Conservation (phyloP, 2,888 invertebrate species). For the Blastobasis lacticolella region DNA sequence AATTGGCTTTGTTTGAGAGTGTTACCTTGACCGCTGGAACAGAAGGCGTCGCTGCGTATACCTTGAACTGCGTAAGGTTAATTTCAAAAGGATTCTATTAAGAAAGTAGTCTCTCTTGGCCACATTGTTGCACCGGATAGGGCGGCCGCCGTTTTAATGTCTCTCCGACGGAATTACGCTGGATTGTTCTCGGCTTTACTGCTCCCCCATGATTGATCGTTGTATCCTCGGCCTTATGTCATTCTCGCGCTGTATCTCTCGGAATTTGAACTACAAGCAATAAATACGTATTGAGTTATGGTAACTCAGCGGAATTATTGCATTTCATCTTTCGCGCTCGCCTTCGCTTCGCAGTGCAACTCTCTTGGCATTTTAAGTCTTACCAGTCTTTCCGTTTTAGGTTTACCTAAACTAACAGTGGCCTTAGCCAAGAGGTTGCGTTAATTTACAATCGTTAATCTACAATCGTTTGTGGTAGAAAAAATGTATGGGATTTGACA, state of each 20-base stretch:
- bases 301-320: conserved; percentile 50
- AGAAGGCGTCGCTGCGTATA: not conserved
- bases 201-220: conserved; percentile 71
- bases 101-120: conserved; percentile 37
- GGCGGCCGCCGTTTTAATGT: conserved; percentile 72
- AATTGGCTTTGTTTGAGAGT: not conserved
- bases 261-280: conserved; percentile 63
- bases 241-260: conserved; percentile 64
- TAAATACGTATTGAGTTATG: conserved; percentile 67
- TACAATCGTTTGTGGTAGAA: too few relatives aligned
- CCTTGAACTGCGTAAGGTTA: conserved; percentile 8
- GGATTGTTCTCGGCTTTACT: conserved; percentile 73
- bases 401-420: too few relatives aligned
- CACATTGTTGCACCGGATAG: conserved; percentile 73
- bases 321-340: conserved; percentile 16
- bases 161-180: conserved; percentile 72
- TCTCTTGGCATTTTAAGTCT: too few relatives aligned
- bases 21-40: not conserved
- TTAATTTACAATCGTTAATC: too few relatives aligned
- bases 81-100: conserved; percentile 35
- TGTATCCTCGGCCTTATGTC: conserved; percentile 70
- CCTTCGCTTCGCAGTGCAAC: too few relatives aligned
- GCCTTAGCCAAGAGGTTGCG: too few relatives aligned
- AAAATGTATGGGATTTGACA: too few relatives aligned
- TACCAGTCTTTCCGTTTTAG: too few relatives aligned